phyloP scores from a whole-genome alignment of 2,797 vertebrate species.

The Hippoglossus hippoglossus region DNA sequence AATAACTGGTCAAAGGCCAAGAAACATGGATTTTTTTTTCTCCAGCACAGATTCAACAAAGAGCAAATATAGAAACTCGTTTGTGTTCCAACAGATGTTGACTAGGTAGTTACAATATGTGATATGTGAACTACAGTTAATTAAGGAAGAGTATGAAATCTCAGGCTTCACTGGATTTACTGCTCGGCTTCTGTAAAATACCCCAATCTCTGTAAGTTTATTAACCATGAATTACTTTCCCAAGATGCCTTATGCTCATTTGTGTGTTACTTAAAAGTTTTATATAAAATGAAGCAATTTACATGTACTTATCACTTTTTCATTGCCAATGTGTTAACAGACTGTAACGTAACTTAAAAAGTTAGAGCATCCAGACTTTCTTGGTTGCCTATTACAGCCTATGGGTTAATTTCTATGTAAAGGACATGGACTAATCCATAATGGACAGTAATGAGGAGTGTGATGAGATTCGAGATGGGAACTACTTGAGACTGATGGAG shows the following conservation, averaged over 20 bases:
- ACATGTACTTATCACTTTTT: neutral
- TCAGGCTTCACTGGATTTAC: conserved; percentile 5
- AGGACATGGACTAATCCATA: conserved; percentile 8
- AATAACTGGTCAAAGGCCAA: conserved; percentile 20
- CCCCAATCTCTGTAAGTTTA: conserved; percentile 14
- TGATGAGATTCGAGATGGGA: neutral
- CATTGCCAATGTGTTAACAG: neutral
- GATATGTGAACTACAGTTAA: conserved; percentile 25
- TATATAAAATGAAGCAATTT: neutral
- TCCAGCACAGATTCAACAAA: neutral
- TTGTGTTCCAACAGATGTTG: conserved; percentile 19
- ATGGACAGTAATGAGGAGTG: conserved; percentile 7
- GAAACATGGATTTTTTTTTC: neutral
- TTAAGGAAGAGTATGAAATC: conserved; percentile 19
- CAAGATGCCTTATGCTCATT: neutral
- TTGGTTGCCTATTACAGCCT: neutral
- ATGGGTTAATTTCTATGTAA: neutral
- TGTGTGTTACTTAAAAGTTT: neutral
- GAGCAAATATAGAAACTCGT: neutral
- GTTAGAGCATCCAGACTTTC: neutral
- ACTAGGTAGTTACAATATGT: conserved; percentile 22
- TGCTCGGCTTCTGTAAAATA: conserved; percentile 24
- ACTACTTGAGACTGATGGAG: conserved; percentile 3
- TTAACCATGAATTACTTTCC: conserved; percentile 23
- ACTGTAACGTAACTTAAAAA: neutral